A percentile compares a stretch with the other conserved stretches of the same genome.
These are phyloP conservation scores for Cheilosia impressa DNA, from an alignment of 2,888 invertebrate species.

Conservation along the genomic window DNA sequence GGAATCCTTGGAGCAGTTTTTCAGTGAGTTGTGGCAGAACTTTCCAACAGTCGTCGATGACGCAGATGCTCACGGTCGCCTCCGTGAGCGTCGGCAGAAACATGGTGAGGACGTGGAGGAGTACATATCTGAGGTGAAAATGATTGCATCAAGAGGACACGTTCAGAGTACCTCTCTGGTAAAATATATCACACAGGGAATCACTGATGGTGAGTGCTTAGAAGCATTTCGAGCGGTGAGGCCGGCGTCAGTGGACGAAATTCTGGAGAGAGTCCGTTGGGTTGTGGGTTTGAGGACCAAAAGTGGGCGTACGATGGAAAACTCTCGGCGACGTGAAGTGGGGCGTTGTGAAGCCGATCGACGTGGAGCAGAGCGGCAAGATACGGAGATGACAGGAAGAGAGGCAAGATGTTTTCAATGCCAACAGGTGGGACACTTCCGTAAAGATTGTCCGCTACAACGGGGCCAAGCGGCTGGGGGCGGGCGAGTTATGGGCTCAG, in stretches of 20 bases:
- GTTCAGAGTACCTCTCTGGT: slow-evolving; percentile 4
- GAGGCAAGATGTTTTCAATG: neutral
- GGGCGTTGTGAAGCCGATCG: neutral
- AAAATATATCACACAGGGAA: slow-evolving; percentile 5
- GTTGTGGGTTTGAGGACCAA: neutral
- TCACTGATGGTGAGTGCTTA: slow-evolving; percentile 7
- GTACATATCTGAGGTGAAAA: slow-evolving; percentile 17
- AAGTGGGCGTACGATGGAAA: neutral
- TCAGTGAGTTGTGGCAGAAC: slow-evolving; percentile 16
- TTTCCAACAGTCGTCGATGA: slow-evolving; percentile 26
- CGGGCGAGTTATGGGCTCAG: neutral
- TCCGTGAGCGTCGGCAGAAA: neutral
- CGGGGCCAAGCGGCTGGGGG: neutral
- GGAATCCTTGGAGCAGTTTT: slow-evolving; percentile 13
- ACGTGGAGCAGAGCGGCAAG: neutral
- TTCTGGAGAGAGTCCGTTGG: slow-evolving; percentile 2
- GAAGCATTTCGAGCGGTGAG: slow-evolving; percentile 19
- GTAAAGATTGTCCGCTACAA: slow-evolving; percentile 1
- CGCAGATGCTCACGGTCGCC: slow-evolving; percentile 19
- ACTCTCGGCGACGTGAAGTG: neutral
- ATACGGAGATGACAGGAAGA: neutral
- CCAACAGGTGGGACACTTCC: slow-evolving; percentile 14
- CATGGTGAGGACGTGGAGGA: slow-evolving; percentile 14
- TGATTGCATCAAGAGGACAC: neutral
- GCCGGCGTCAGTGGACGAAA: neutral